A percentile compares a stretch with the other conserved stretches of the same genome.
These are phyloP conservation scores for Aleiodes sp. DNA, from an alignment of 1,140 invertebrate genomes.

Conservation along the genomic window DNA sequence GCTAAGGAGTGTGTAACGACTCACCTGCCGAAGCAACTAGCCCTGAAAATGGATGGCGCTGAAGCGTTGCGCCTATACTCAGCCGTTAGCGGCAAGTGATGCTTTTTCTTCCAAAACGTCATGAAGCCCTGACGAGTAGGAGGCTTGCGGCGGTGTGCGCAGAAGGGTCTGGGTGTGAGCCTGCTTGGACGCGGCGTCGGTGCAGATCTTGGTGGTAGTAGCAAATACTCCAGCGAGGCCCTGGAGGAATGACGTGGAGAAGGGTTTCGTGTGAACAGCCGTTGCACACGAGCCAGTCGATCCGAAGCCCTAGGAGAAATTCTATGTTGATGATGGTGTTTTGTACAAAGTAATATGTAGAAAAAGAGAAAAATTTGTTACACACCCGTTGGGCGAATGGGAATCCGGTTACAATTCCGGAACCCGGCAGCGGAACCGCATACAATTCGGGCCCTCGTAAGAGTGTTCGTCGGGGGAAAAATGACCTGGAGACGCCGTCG, in stretches of 20 bases:
- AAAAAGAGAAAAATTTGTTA: conserved; percentile 43
- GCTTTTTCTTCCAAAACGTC: conserved; percentile 37
- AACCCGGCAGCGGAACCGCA: conserved; percentile 77
- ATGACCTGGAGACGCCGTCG: conserved; percentile 76
- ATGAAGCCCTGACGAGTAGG: conserved; percentile 75
- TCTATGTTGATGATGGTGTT: conserved; percentile 54
- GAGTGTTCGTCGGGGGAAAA: conserved; percentile 70
- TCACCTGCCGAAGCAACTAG: conserved; percentile 89
- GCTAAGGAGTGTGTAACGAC: conserved; percentile 91
- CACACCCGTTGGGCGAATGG: conserved; percentile 72
- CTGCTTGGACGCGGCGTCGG: conserved; percentile 70
- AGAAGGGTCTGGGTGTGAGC: conserved; percentile 80
- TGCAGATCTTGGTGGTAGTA: conserved; percentile 56
- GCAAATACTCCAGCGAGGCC: conserved; percentile 87
- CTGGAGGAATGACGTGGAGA: conserved; percentile 89
- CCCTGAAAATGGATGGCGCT: conserved; percentile 93
- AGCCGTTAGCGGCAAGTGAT: conserved; percentile 63
- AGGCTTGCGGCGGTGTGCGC: conserved; percentile 77
- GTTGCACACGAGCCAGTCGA: conserved; percentile 90
- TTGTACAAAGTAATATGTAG: conserved; percentile 47
- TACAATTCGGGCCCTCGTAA: conserved; percentile 71
- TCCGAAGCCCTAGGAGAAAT: conserved; percentile 78
- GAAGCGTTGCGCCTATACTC: conserved; percentile 77
- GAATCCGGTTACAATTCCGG: conserved; percentile 79
- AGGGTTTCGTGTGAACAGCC: conserved; percentile 92